phyloP scores from a whole-genome alignment of 2,113 vertebrate species.

The Macquaria ambigua region DNA sequence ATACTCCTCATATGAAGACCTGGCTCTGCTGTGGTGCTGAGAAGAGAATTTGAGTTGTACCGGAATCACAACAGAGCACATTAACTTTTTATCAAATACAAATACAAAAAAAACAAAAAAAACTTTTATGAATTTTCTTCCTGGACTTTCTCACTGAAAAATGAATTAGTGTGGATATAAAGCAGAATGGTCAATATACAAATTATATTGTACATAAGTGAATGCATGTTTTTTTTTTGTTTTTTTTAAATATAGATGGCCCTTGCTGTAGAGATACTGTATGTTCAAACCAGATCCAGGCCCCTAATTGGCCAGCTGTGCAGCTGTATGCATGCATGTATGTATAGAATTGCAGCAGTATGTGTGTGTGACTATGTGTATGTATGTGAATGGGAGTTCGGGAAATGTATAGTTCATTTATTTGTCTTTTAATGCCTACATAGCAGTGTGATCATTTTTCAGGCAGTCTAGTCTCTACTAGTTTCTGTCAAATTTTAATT shows the following conservation, averaged over 20 bases:
- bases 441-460: conserved; percentile 2
- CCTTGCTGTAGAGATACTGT: conserved; percentile 60
- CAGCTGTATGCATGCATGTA: conserved; percentile 63
- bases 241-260: conserved; percentile 47
- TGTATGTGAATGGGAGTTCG: conserved; percentile 32
- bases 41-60: conserved; percentile 34
- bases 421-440: conserved; percentile 41
- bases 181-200: conserved; percentile 58
- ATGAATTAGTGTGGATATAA: conserved; percentile 42
- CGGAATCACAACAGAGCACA: conserved; percentile 69
- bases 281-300: conserved; percentile 54
- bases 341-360: conserved; percentile 50
- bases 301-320: conserved; percentile 60
- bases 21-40: conserved; percentile 60
- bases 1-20: conserved; percentile 51
- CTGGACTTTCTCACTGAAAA: conserved; percentile 64
- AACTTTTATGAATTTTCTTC: conserved; percentile 66
- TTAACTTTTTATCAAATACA: conserved; percentile 72
- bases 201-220: conserved; percentile 79
- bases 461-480: neutral
- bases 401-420: conserved; percentile 36
- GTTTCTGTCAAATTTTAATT: conserved; percentile 17
- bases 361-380: conserved; percentile 18
- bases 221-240: conserved; percentile 72
- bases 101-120: conserved; percentile 41